A percentile compares a stretch with the other conserved stretches of the same genome.
These are phyloP conservation scores for Pterocles gutturalis DNA, from an alignment of 2,113 vertebrate genomes.

Conservation along the genomic window DNA sequence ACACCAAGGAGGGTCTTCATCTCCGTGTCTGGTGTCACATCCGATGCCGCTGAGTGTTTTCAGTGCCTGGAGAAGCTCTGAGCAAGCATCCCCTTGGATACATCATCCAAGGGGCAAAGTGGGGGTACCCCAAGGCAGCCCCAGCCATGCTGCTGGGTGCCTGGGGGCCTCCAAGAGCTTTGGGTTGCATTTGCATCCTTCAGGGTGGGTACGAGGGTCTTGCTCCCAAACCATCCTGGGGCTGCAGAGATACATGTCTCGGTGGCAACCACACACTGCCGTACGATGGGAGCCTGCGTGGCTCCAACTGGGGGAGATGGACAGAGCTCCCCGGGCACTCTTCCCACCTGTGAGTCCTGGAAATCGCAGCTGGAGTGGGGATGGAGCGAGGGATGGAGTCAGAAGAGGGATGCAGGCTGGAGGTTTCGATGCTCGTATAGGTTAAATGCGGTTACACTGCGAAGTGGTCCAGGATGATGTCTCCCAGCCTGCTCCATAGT, in stretches of 20 bases:
- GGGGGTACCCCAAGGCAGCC: neutral
- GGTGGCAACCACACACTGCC: fast-evolving
- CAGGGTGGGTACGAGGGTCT: fast-evolving
- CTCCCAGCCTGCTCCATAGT: neutral
- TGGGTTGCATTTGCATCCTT: fast-evolving
- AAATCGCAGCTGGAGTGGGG: neutral
- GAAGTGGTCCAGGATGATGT: fast-evolving
- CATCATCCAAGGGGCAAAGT: fast-evolving
- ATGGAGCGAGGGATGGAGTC: neutral
- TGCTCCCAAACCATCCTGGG: neutral
- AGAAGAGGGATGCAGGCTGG: neutral
- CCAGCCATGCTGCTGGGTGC: neutral
- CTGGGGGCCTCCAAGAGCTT: neutral
- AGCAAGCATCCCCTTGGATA: neutral
- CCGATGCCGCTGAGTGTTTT: fast-evolving
- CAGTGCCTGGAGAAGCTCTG: neutral
- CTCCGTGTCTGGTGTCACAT: neutral
- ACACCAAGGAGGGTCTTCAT: neutral
- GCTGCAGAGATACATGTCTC: neutral
- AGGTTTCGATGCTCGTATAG: neutral
- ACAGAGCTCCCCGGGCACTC: neutral
- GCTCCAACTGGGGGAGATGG: neutral
- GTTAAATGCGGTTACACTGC: fast-evolving
- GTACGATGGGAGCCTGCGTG: fast-evolving
- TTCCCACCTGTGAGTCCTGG: neutral